Conservation (phyloP, 2,888 invertebrate species). For the Sympetrum striolatum region DNA sequence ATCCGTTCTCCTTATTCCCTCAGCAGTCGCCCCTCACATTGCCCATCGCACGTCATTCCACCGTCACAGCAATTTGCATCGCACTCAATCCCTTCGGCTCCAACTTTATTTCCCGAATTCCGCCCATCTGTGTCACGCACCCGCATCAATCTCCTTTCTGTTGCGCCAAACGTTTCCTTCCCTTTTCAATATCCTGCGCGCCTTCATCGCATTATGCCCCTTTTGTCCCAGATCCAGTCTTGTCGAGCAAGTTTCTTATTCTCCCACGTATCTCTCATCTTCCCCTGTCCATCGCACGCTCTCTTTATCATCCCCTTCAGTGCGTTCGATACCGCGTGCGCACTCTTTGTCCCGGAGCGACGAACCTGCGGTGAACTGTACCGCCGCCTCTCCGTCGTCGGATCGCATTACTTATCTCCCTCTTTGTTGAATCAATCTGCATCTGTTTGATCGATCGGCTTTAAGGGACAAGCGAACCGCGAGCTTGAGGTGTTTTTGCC, state of each 20-base stretch:
- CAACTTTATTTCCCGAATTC: no score
- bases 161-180: background rate
- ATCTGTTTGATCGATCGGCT: background rate
- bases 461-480: background rate
- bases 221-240: background rate
- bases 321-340: background rate
- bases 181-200: background rate
- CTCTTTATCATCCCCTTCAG: background rate
- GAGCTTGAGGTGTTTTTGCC: background rate
- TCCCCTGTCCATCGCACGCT: background rate
- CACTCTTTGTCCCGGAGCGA: background rate
- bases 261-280: background rate
- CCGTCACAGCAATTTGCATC: background rate
- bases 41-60: background rate
- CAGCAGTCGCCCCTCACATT: no score
- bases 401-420: background rate
- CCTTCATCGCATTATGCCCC: background rate
- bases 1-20: no score
- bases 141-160: background rate
- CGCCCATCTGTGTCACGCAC: no score
- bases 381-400: background rate
- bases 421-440: conserved; percentile 12
- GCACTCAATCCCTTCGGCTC: no score
- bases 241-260: background rate
- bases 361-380: background rate